phyloP scores from a whole-genome alignment of 2,888 invertebrate species.

The Sminthurides aquaticus region DNA sequence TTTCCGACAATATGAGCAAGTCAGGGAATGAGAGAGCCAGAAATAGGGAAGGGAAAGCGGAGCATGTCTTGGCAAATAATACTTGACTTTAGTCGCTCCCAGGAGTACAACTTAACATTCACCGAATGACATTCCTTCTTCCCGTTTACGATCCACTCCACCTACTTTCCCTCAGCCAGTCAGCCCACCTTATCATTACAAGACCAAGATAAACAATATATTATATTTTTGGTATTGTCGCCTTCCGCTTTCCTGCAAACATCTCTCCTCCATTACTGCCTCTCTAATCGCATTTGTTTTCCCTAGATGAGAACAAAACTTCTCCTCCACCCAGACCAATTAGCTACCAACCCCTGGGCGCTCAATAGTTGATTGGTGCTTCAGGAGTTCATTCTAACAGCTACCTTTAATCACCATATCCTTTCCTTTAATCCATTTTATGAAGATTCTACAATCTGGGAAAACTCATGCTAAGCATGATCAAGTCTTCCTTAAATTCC shows the following conservation, averaged over 20 bases:
- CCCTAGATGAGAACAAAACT: no score
- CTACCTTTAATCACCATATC: no score
- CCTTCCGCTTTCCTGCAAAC: not conserved
- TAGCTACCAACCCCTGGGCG: no score
- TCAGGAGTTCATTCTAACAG: no score
- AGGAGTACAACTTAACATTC: constrained; percentile 25
- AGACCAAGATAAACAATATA: not conserved
- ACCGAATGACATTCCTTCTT: constrained; percentile 18
- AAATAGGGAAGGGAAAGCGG: constrained; percentile 5
- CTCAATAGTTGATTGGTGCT: no score
- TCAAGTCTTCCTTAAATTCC: no score
- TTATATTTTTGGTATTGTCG: not conserved
- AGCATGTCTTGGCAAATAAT: constrained; percentile 6
- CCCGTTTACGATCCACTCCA: not conserved
- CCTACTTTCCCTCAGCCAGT: not conserved
- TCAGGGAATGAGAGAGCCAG: not conserved
- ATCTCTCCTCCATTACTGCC: no score
- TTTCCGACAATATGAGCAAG: not conserved
- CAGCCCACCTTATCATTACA: not conserved
- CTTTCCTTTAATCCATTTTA: no score
- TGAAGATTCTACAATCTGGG: no score
- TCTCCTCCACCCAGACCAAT: not conserved
- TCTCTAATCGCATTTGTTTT: no score
- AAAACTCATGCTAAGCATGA: no score
- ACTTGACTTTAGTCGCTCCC: constrained; percentile 21